A percentile compares a stretch with the other conserved stretches of the same genome.
phyloP scores from a whole-genome alignment of 2,888 invertebrate genomes.

The Gisinianus flammeolus region DNA sequence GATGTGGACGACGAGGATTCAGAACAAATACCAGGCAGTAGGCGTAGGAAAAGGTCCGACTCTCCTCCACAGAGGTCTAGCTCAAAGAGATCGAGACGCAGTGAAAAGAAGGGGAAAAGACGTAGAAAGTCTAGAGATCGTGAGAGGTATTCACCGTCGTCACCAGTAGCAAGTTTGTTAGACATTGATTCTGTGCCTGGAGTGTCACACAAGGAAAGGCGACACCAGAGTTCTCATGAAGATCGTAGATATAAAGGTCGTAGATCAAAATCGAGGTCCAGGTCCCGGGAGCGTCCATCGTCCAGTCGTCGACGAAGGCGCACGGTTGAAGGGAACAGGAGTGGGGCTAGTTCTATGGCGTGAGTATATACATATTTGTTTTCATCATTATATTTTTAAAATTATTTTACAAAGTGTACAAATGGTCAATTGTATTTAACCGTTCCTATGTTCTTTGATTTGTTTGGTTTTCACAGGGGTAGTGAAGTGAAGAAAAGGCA shows the following conservation, averaged over 20 bases:
- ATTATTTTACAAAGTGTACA: too few relatives aligned
- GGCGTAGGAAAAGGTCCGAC: too few relatives aligned
- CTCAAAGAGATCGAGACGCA: background rate
- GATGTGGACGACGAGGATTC: too few relatives aligned
- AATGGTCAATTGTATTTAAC: too few relatives aligned
- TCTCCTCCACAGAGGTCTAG: too few relatives aligned
- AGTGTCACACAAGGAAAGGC: background rate
- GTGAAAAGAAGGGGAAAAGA: background rate
- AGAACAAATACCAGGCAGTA: too few relatives aligned
- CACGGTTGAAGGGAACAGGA: background rate
- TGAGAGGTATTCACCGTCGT: background rate
- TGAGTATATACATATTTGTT: background rate
- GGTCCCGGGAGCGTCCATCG: background rate
- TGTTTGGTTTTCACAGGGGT: background rate
- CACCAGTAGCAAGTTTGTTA: too few relatives aligned
- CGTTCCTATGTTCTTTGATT: background rate
- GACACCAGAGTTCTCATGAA: background rate
- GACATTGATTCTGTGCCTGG: background rate
- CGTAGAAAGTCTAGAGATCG: background rate
- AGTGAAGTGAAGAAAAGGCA: background rate
- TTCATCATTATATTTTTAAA: too few relatives aligned
- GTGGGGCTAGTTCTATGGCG: constrained; percentile 2
- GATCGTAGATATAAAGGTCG: background rate
- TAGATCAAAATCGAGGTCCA: background rate
- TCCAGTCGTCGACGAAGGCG: background rate